A percentile compares a stretch with the other conserved stretches of the same genome.
phyloP scores from a whole-genome alignment of 2,888 invertebrate species.

The Phlogophora meticulosa region DNA sequence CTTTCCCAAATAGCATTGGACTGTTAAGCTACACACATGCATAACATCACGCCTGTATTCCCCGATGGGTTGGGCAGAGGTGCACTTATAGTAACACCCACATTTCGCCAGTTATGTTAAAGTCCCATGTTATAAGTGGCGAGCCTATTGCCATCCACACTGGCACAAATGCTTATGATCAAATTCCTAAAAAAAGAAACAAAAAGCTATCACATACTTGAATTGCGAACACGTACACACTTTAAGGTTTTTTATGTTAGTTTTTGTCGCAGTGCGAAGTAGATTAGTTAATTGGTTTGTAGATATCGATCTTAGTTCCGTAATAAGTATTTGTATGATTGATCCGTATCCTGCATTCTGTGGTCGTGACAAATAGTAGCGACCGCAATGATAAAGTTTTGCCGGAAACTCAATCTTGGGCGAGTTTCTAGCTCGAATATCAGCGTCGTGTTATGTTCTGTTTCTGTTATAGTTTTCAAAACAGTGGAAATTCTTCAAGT shows the following conservation, averaged over 20 bases:
- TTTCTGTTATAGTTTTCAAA: neutral
- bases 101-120: too few relatives aligned
- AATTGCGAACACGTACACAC: conserved; percentile 5
- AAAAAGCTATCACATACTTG: neutral
- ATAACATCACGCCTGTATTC: too few relatives aligned
- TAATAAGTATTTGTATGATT: conserved; percentile 35
- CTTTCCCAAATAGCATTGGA: too few relatives aligned
- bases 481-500: too few relatives aligned
- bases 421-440: conserved; percentile 12
- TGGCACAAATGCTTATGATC: too few relatives aligned
- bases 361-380: conserved; percentile 12
- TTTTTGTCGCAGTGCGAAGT: conserved; percentile 32
- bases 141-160: too few relatives aligned
- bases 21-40: too few relatives aligned
- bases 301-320: conserved; percentile 58
- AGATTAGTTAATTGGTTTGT: conserved; percentile 24
- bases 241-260: conserved; percentile 14
- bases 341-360: conserved; percentile 45
- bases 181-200: neutral
- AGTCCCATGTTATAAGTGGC: too few relatives aligned
- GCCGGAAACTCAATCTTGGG: conserved; percentile 27
- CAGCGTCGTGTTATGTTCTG: neutral
- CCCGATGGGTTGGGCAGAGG: too few relatives aligned
- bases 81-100: too few relatives aligned
- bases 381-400: neutral